Base-by-base conservation (phyloP, 2,797 vertebrate species). In the Thunnus albacares region DNA sequence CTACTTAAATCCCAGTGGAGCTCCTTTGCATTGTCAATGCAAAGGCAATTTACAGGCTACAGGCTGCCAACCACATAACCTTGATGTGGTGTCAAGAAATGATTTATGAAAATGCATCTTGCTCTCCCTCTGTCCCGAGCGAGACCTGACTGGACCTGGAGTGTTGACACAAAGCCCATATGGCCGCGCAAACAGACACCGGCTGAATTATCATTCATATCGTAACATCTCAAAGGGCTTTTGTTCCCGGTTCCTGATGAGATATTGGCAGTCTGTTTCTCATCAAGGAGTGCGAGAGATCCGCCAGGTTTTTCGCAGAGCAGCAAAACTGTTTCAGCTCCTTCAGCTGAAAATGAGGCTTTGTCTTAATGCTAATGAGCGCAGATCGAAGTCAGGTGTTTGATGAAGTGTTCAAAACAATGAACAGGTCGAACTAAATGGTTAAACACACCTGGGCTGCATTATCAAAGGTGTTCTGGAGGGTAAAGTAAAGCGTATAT, bases 61-160 rank as follows among this genome's bases (percentile, higher is more conserved):
- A 73, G 71, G 81, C 89, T 84, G 90, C 87, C 89, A 88, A 77
- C 84, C 84, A 66, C 82, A 85, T 93, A 92, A 90, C 89, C 91
- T 92, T 94, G 92, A 94, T 91, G 86, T 79, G 90, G 76, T 92
- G 93, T 94, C 91, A 90, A 86, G 79, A 90, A 92, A 91, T 92
- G 90, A 93, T 94, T 93, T 94, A 94, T 94, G 92, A 90, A 93
- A 93, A 94, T 83, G 89, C 87, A 83, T 90, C 88, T 81, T 47
- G 86, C 84, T 86, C 85, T 52, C 66, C 69, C 17, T 51, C 47
- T 52, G 89, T 90, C 84, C 85, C 71, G 65, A 83, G 84, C 26
- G 82, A 83, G 85, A 87, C 87, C 80, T 66, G 81, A 81, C 83
- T 78, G 87, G 90, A 87, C 91, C 87, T 45, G 30, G 82, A 82